phyloP scores from a whole-genome alignment of 2,113 vertebrate species.

The Anser cygnoides region DNA sequence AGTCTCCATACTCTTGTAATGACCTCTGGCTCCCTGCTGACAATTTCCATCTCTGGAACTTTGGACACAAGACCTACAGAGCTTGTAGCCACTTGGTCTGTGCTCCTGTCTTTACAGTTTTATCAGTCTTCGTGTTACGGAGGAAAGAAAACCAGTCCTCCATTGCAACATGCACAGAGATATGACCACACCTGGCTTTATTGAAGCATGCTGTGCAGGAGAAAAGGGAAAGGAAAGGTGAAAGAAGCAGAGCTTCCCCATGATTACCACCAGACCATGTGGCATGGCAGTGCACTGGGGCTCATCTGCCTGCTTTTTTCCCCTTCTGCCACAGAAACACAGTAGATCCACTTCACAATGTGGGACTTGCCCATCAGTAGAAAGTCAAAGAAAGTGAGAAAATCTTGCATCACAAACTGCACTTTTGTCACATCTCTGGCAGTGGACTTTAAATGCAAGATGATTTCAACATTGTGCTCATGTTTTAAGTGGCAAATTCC shows the following conservation, averaged over 20 bases:
- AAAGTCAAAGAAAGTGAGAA: neutral
- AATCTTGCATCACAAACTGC: neutral
- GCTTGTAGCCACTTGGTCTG: neutral
- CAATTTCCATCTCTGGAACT: neutral
- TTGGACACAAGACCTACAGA: neutral
- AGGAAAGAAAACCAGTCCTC: neutral
- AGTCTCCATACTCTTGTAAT: neutral
- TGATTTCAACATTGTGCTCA: neutral
- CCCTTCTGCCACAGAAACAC: neutral
- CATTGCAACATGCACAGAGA: neutral
- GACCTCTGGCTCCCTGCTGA: neutral
- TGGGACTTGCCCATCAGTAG: neutral
- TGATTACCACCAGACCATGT: neutral
- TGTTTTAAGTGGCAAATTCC: neutral
- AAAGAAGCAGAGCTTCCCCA: neutral
- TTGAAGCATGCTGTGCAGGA: neutral
- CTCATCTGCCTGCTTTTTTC: neutral
- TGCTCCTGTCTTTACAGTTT: neutral
- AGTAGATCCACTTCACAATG: neutral
- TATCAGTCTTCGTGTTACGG: neutral
- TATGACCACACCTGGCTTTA: neutral
- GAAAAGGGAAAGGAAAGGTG: neutral
- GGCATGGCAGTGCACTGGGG: neutral
- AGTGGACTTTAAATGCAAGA: neutral
- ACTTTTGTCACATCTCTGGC: neutral